phyloP scores from a whole-genome alignment of 2,113 vertebrate species.

The Podarcis cretensis region DNA sequence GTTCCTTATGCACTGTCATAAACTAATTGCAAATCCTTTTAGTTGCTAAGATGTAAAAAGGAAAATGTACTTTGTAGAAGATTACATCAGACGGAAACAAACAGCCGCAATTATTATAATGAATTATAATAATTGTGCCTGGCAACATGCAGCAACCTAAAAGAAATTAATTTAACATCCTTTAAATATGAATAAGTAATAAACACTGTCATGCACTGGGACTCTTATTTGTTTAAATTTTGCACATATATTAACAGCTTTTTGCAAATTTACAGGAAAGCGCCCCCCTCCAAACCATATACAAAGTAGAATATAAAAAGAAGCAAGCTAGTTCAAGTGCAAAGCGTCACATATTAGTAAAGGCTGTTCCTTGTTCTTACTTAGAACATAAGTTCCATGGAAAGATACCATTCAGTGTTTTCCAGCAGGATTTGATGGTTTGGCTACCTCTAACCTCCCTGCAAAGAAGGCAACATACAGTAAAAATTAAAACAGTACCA shows the following conservation, averaged over 20 bases:
- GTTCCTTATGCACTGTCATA: neutral
- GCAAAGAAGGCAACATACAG: neutral
- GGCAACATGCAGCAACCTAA: slow-evolving; percentile 50
- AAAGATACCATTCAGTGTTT: neutral
- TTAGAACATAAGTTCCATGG: neutral
- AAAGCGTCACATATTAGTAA: neutral
- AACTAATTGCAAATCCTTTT: neutral
- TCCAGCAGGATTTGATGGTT: fast-evolving
- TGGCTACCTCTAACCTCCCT: too few species aligned
- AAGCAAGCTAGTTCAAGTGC: neutral
- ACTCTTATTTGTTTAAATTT: neutral
- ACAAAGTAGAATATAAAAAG: neutral
- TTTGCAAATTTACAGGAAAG: neutral
- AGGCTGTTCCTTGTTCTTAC: neutral
- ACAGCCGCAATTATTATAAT: slow-evolving; percentile 38
- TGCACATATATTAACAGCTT: slow-evolving; percentile 23
- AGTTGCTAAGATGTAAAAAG: neutral
- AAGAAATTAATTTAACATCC: slow-evolving; percentile 61
- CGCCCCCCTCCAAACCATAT: neutral
- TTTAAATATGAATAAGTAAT: slow-evolving; percentile 61
- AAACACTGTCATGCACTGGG: slow-evolving; percentile 48
- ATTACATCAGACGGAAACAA: slow-evolving; percentile 34
- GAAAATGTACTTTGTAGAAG: slow-evolving; percentile 17
- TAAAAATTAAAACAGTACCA: neutral
- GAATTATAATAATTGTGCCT: slow-evolving; percentile 60